Evolutionary conservation across 2,888 invertebrate species (phyloP), one percentile per base, ranked within the genome.

Genomic region (Catocala nupta): DNA sequence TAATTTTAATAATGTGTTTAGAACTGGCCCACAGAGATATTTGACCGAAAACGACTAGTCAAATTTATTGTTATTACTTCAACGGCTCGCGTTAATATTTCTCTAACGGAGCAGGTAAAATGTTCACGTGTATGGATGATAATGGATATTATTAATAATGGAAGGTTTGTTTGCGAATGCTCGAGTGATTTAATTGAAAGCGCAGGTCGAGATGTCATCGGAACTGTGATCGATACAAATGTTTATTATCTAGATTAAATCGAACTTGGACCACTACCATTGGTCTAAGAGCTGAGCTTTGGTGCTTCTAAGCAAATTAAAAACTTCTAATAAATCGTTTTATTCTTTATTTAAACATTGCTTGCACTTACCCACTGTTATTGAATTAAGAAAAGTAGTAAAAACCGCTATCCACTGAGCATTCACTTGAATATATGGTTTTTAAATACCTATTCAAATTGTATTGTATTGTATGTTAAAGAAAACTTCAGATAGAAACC

Each of bases 141-240:
- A 33, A 11, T 44, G 12, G 12, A 33, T n/a, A 12, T 44, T 54
- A 54, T 55, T 33, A 47, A n/a, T 56, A 56, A 25, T 43, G 47
- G 48, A n/a, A 48, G 63, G 57, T 55, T 59, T 42, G 39, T 57
- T 57, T 45, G 59, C 53, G 53, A 51, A 33, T 53, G 61, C 44
- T 66, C 25, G 47, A 61, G 49, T 65, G 63, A 70, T 68, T 64
- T 57, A 52, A 48, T 52, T 66, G 52, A 56, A 62, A 51, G 65
- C 59, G 59, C 65, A 48, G 68, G 63, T 68, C 61, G 71, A 80
- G 73, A 80, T 83, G 85, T 83, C 80, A 71, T 78, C 74, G 66
- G 71, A 69, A 62, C 78, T 72, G 70, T 83, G 82, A 84, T 84
- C 76, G 82, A 83, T 82, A 70, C 56, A 70, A 80, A 77, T 80